These are phyloP conservation scores for Chydorus sphaericus DNA, from an alignment of 2,888 invertebrate species.

Conservation along the genomic window DNA sequence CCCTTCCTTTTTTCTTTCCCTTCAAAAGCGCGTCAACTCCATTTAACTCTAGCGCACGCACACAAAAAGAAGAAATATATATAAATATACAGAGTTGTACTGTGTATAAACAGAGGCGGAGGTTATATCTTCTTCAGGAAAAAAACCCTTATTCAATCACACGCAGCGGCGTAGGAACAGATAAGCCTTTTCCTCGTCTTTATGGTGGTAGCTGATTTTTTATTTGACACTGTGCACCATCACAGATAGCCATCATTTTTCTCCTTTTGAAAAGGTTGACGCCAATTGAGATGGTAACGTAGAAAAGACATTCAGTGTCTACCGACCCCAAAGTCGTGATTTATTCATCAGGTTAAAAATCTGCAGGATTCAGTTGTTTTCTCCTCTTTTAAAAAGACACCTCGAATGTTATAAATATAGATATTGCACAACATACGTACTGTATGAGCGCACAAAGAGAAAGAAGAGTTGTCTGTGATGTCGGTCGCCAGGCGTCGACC, in stretches of 20 bases:
- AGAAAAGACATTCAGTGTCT: slow-evolving; percentile 3
- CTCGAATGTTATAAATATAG: neutral
- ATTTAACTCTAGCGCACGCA: neutral
- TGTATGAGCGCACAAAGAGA: too few relatives aligned
- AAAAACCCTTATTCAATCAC: slow-evolving; percentile 4
- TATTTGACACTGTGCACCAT: neutral
- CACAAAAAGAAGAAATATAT: neutral
- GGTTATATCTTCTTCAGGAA: slow-evolving; percentile 5
- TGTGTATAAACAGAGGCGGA: neutral
- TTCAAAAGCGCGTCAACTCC: slow-evolving; percentile 1
- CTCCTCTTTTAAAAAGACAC: neutral
- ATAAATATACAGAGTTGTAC: neutral
- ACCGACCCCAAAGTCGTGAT: neutral
- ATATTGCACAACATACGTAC: neutral
- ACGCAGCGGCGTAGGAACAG: neutral
- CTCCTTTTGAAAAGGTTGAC: neutral
- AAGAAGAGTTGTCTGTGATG: slow-evolving; percentile 13
- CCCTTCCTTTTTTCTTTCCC: neutral
- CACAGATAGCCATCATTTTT: neutral
- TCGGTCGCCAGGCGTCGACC: slow-evolving; percentile 13
- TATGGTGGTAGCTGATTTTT: neutral
- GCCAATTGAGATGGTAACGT: neutral
- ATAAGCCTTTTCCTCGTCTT: neutral
- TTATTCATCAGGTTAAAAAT: neutral
- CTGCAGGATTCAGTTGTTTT: neutral